Percentiles rank a stretch among this genome's conserved stretches.
Evolutionary conservation across 2,888 invertebrate species (phyloP).

Genomic region (Esperia sulphurella): DNA sequence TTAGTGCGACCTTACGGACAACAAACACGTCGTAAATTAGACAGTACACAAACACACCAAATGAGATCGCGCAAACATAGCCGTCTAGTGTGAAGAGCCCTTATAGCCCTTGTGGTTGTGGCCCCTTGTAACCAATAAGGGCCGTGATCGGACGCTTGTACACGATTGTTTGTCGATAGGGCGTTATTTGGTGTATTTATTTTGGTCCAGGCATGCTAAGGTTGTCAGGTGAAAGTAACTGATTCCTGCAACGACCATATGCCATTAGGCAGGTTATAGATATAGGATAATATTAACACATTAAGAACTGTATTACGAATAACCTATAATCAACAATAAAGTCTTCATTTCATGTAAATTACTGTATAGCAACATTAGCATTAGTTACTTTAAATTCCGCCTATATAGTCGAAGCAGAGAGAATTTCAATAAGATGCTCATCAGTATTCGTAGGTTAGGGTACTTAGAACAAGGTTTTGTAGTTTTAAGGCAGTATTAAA

Average conservation of each 20-base stretch:
- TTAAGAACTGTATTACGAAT: no score
- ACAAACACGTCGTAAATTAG: conserved; percentile 75
- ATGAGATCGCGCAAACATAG: conserved; percentile 66
- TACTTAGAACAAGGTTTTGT: no score
- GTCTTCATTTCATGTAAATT: no score
- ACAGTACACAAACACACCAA: conserved; percentile 64
- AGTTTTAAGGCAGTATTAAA: no score
- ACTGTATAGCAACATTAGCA: no score
- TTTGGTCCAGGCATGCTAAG: background rate
- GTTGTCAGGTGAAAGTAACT: background rate
- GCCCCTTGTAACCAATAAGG: conserved; percentile 68
- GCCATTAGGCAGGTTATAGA: no score
- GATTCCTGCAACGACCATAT: background rate
- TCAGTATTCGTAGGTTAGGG: no score
- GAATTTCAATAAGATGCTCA: no score
- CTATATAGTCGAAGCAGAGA: no score
- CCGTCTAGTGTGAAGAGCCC: conserved; percentile 43
- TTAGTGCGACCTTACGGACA: conserved; percentile 51
- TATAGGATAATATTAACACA: no score
- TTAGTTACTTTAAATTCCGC: no score
- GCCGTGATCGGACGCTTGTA: conserved; percentile 30
- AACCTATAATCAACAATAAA: no score
- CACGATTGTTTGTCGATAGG: conserved; percentile 14
- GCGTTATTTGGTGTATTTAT: conserved; percentile 14
- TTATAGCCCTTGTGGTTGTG: conserved; percentile 40